Base-by-base conservation (phyloP, 2,888 invertebrate species). In the Nomada ruficornis region DNA sequence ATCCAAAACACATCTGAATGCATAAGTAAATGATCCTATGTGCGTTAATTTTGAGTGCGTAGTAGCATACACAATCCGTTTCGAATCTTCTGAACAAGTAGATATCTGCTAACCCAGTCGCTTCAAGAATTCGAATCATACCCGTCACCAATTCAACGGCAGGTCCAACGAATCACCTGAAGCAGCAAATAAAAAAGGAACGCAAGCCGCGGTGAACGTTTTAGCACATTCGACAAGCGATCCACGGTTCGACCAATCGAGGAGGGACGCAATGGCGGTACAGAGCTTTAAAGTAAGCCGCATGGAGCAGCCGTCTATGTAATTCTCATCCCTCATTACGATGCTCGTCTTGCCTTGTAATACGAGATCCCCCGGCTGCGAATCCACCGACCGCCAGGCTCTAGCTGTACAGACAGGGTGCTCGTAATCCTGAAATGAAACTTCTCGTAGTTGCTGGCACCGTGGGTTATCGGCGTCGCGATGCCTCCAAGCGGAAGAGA, bases 361-460 rank as follows among this genome's bases (percentile, higher is more conserved):
- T 87, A 87, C 81, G 84, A 84, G 81, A 82, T 83, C 81, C 72
- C 62, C 59, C 67, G 83, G 60, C 83, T 81, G 87, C 73, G 79
- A 81, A 81, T 76, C 85, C 79, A 69, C 72, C 76, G 76, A 47
- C 54, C 77, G 64, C n/a, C 44, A 9, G 60, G 52, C 55, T 60
- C 55, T 62, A 59, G 57, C 50, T 47, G 71, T 54, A 57, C 69
- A 23, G 55, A 11, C 55, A 65, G 55, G 72, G 80, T 76, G 82
- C 74, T 85, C 85, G 88, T 91, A 91, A 91, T 91, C 89, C 91
- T 84, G 88, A 90, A 91, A 90, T 89, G 91, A 91, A 90, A 91
- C 89, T 91, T 90, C 89, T 84, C 86, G 82, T 42, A 83, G 85
- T 83, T 88, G 63, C 87, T 84, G 88, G 90, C 89, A 84, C 85